phyloP scores from a whole-genome alignment of 1,140 invertebrate species.

The Neuroterus valhalla region DNA sequence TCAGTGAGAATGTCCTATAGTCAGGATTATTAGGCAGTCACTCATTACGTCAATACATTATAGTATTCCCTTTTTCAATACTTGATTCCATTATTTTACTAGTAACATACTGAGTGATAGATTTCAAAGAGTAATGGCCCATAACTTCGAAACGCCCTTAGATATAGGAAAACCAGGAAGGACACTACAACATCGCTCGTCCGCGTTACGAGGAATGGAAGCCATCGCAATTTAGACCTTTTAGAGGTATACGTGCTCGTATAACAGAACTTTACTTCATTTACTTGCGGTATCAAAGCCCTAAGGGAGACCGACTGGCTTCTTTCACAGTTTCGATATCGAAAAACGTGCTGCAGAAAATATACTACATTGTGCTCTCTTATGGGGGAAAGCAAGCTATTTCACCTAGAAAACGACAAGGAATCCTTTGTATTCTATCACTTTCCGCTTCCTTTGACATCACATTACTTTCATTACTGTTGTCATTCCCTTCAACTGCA shows the following conservation, averaged over 20 bases:
- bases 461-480: neutral
- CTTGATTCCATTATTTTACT: too few species aligned
- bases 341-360: neutral
- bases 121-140: neutral
- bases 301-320: neutral
- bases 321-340: neutral
- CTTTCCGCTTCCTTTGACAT: neutral
- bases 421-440: neutral
- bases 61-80: too few species aligned
- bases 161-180: neutral
- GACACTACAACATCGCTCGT: neutral
- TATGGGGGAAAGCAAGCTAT: neutral
- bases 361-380: neutral
- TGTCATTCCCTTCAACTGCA: neutral
- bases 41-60: too few species aligned
- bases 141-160: neutral
- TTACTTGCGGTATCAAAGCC: neutral
- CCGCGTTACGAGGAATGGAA: neutral
- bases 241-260: constrained; percentile 15
- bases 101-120: neutral
- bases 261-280: constrained; percentile 10
- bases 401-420: neutral
- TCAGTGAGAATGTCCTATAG: too few species aligned
- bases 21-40: too few species aligned
- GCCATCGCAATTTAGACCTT: constrained; percentile 6